These are phyloP conservation scores for Mirza zaza DNA, from an alignment of 2,113 vertebrate genomes.

Conservation along the genomic window DNA sequence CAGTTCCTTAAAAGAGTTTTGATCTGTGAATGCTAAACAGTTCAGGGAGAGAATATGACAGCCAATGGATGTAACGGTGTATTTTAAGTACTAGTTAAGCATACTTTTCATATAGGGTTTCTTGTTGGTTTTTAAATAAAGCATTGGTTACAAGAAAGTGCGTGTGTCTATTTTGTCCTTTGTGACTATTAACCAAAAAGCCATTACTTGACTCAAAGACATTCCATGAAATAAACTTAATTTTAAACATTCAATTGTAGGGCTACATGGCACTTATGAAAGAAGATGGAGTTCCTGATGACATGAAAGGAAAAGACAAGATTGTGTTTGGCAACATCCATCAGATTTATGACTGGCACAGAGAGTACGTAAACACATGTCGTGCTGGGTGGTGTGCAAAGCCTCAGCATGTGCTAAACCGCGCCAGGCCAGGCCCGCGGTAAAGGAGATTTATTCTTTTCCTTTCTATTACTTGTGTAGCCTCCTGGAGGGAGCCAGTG, in stretches of 20 bases:
- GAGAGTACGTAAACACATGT: slow-evolving; percentile 89
- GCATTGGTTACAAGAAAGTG: not conserved
- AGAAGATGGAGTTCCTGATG: slow-evolving; percentile 96
- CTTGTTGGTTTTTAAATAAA: slow-evolving; percentile 7
- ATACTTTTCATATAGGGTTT: not conserved
- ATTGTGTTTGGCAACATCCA: slow-evolving; percentile 99
- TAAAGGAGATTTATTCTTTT: rapidly evolving
- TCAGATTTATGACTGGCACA: slow-evolving; percentile 99
- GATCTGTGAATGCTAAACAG: not conserved
- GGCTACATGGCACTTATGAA: slow-evolving; percentile 98
- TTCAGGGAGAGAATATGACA: not conserved
- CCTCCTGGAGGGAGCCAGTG: not conserved
- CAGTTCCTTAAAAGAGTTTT: not conserved
- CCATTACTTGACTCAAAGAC: not conserved
- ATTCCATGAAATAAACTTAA: not conserved
- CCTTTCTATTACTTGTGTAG: not conserved
- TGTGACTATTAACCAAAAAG: not conserved
- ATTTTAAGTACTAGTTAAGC: not conserved
- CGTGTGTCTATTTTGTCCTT: rapidly evolving
- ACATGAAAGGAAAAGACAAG: slow-evolving; percentile 99
- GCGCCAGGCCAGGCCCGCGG: rapidly evolving
- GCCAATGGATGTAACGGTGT: rapidly evolving
- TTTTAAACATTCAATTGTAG: slow-evolving; percentile 78
- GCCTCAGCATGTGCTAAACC: rapidly evolving
- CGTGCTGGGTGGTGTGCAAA: rapidly evolving